Base-by-base conservation (phyloP, 2,888 invertebrate genomes). In the Clepsis dumicolana region DNA sequence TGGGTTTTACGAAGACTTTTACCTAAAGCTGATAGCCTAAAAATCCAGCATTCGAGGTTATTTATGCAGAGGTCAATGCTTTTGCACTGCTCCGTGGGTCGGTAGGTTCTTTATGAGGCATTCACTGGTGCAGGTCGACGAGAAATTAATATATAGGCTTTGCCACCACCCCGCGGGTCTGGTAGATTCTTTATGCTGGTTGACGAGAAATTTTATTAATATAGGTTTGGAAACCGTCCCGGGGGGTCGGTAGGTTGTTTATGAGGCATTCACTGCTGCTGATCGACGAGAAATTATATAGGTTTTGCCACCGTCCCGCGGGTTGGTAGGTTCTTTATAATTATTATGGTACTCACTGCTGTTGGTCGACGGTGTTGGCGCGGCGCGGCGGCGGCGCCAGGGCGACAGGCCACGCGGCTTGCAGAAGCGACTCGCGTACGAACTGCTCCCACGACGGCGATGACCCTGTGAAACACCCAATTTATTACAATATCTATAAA, bases 331-430 rank as follows among this genome's bases (percentile, higher is more conserved):
- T 48, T 48, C 12, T 48, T 48, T 48, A 48, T 21, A 21, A 10
- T n/a, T n/a, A n/a, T n/a, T 35, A 10, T 10, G 4, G 21, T 77
- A 90, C 93, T 91, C 78, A 93, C 91, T 79, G 56, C 65, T 89
- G 89, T 76, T 93, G 90, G 73, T 93, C 93, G 71, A 93, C 91
- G 70, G 93, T 93, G 73, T 90, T 88, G 4, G 93, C 93, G 52
- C 93, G 81, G 8, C 93, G 82, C 2, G 93, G 93, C 38, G 92
- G 92, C 69, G 93, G 89, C 72, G 86, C 94, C 64, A 94, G 87
- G 4, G 94, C 94, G 64, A 95, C 95, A 2, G 95, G 95, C 95
- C 95, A 95, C 64, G 95, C 95, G 66, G 95, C 94, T 81, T 95
- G 95, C 64, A 94, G 93, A 75, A 94, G 85, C 72, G 94, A 94